phyloP scores from a whole-genome alignment of 2,113 vertebrate species.

The Labeo rohita region DNA sequence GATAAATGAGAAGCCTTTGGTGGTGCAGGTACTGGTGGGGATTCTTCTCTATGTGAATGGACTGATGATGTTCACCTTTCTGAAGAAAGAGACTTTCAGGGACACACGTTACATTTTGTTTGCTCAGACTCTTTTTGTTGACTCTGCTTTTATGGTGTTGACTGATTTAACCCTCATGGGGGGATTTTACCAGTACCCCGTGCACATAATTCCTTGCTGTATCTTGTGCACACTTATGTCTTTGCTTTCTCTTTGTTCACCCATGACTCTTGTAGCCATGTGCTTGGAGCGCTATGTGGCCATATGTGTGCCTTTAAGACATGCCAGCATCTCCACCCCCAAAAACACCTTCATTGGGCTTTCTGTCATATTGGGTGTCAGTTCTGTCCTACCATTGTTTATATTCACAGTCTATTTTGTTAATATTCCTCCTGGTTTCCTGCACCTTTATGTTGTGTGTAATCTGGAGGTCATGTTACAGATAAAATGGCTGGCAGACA shows the following conservation, averaged over 20 bases:
- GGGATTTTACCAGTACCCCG: neutral
- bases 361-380: constrained; percentile 44
- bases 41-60: constrained; percentile 51
- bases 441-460: constrained; percentile 20
- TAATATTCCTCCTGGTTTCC: neutral
- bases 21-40: constrained; percentile 37
- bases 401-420: neutral
- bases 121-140: constrained; percentile 57
- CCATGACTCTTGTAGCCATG: constrained; percentile 52
- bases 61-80: constrained; percentile 57
- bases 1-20: neutral
- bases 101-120: constrained; percentile 57
- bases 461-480: constrained; percentile 32
- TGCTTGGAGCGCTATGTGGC: constrained; percentile 60
- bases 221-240: constrained; percentile 21
- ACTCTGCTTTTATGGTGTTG: constrained; percentile 42
- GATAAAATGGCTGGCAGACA: constrained; percentile 45
- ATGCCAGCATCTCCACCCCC: constrained; percentile 45
- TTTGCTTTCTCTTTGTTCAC: constrained; percentile 22
- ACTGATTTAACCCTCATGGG: constrained; percentile 28
- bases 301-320: constrained; percentile 55
- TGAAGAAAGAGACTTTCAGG: constrained; percentile 49
- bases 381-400: constrained; percentile 23
- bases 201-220: constrained; percentile 46
- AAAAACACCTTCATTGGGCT: constrained; percentile 21